Conservation (phyloP, 2,113 vertebrate genomes). For the Mugil cephalus region DNA sequence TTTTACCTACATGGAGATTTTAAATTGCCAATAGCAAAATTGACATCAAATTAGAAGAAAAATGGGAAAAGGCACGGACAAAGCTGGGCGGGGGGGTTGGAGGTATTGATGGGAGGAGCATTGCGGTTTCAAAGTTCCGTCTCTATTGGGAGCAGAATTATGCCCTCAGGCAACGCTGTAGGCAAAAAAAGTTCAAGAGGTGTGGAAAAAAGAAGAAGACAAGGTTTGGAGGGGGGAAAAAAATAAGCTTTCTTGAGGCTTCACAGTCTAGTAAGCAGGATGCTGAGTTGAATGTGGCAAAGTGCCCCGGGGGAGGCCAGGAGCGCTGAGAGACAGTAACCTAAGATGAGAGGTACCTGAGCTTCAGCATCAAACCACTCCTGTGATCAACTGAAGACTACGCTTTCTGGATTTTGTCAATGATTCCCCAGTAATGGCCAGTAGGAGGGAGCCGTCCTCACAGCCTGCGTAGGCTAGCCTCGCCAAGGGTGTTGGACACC, state of each 20-base stretch:
- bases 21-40: constrained; percentile 40
- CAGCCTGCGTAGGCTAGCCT: not conserved
- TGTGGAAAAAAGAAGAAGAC: constrained; percentile 54
- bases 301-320: constrained; percentile 65
- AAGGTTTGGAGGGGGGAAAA: constrained; percentile 9
- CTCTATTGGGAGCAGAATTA: constrained; percentile 68
- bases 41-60: constrained; percentile 49
- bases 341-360: constrained; percentile 71
- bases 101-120: constrained; percentile 37
- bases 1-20: constrained; percentile 2
- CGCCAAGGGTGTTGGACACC: not conserved
- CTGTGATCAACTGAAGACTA: constrained; percentile 59
- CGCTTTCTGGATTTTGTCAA: constrained; percentile 26
- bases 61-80: constrained; percentile 32
- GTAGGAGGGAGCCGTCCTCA: constrained; percentile 1
- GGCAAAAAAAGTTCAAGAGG: constrained; percentile 80
- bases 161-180: constrained; percentile 70
- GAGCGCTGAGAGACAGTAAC: constrained; percentile 67
- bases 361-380: constrained; percentile 65
- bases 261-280: constrained; percentile 61
- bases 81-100: constrained; percentile 9
- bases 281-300: constrained; percentile 66
- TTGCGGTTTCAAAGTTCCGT: constrained; percentile 60
- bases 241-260: constrained; percentile 59
- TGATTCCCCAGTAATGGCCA: constrained; percentile 32